phyloP scores from a whole-genome alignment of 2,888 invertebrate genomes.

The Caenorhabditis drosophilae region DNA sequence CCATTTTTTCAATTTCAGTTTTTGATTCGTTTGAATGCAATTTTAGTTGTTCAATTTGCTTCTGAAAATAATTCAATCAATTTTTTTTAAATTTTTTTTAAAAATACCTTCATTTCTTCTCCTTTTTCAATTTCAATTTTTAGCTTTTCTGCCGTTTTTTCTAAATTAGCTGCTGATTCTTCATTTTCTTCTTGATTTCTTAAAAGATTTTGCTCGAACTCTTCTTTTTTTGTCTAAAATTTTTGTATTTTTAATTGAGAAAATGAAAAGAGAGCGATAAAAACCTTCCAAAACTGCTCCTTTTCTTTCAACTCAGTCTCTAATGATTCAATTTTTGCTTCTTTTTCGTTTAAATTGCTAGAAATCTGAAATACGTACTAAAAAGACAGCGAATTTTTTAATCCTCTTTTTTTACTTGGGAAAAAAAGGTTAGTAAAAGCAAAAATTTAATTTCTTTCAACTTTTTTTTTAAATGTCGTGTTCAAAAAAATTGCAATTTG shows the following conservation, averaged over 20 bases:
- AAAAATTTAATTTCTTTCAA: background rate
- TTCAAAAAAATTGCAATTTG: background rate
- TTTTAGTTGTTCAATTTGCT: slow-evolving; percentile 12
- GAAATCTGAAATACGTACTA: slow-evolving; percentile 42
- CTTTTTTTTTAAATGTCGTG: no score
- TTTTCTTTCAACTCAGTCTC: slow-evolving; percentile 24
- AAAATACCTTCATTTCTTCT: slow-evolving; percentile 8
- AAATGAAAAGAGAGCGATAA: no score
- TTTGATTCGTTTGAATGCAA: slow-evolving; percentile 16
- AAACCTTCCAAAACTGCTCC: slow-evolving; percentile 43
- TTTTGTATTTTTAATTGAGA: background rate
- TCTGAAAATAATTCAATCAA: no score
- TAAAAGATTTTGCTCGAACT: slow-evolving; percentile 44
- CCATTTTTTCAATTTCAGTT: slow-evolving; percentile 13
- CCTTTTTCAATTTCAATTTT: slow-evolving; percentile 23
- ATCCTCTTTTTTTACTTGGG: background rate
- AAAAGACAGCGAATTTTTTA: slow-evolving; percentile 12
- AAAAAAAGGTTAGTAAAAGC: background rate
- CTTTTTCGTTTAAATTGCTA: slow-evolving; percentile 26
- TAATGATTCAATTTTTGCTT: slow-evolving; percentile 21
- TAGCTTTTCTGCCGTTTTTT: slow-evolving; percentile 23
- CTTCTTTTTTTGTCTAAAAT: slow-evolving; percentile 30
- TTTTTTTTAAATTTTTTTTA: no score
- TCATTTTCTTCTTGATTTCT: slow-evolving; percentile 52
- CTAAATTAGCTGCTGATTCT: slow-evolving; percentile 20